phyloP scores from a whole-genome alignment of 2,888 invertebrate genomes.

The Athalia circularis region DNA sequence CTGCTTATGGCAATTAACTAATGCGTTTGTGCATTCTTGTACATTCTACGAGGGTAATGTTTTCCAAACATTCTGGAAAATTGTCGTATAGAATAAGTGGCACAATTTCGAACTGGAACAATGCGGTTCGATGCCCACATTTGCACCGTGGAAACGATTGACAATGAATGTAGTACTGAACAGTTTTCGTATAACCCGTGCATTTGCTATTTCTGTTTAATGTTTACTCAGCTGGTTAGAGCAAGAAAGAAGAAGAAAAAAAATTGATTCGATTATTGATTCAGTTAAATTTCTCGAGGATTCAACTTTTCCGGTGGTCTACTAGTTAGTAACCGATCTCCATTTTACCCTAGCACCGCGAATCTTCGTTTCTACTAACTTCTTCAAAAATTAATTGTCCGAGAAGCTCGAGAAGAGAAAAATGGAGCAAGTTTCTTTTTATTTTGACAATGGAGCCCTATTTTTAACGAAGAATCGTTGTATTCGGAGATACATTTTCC shows the following conservation, averaged over 20 bases:
- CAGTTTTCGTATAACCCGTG: not conserved
- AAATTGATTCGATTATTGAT: not conserved
- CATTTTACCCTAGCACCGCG: not conserved
- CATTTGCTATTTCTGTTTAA: constrained; percentile 5
- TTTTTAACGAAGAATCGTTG: not conserved
- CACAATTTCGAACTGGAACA: no score
- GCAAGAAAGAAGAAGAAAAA: not conserved
- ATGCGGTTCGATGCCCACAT: no score
- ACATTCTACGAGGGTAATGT: no score
- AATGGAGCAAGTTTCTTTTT: not conserved
- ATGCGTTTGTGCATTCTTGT: constrained; percentile 26
- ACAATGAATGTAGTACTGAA: no score
- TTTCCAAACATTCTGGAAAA: no score
- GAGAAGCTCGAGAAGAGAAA: not conserved
- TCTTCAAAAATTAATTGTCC: not conserved
- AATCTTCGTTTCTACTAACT: not conserved
- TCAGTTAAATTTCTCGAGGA: not conserved
- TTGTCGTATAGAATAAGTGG: no score
- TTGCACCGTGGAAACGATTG: no score
- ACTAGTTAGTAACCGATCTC: not conserved
- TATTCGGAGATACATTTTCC: not conserved
- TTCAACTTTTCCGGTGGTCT: not conserved
- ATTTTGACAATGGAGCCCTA: not conserved
- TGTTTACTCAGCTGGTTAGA: constrained; percentile 15
- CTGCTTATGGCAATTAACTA: constrained; percentile 22